A percentile compares a stretch with the other conserved stretches of the same genome.
Evolutionary conservation across 1,140 invertebrate species (phyloP).

Genomic region (Zophobas morio): DNA sequence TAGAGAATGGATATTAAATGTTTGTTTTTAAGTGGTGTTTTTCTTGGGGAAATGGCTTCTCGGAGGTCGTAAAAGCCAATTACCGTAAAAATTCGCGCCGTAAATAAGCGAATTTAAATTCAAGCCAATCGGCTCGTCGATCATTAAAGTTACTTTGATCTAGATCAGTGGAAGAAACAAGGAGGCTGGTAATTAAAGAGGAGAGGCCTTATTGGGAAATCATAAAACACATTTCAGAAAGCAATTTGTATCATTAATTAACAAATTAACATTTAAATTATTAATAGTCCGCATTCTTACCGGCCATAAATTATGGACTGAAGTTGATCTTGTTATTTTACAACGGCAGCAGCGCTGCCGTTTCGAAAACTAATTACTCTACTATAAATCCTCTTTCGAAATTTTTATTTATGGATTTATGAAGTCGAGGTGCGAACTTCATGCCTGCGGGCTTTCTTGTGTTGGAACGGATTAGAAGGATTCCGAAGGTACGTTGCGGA

Average conservation of each 20-base stretch:
- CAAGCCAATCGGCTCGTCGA: conserved; percentile 50
- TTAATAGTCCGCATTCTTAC: conserved; percentile 63
- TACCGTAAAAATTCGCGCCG: conserved; percentile 33
- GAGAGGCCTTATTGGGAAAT: conserved; percentile 60
- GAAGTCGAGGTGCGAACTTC: conserved; percentile 9
- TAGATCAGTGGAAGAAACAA: conserved; percentile 57
- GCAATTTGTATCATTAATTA: conserved; percentile 68
- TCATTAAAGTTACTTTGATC: conserved; percentile 58
- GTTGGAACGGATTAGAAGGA: background rate
- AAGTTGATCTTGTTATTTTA: conserved; percentile 55
- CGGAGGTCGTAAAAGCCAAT: conserved; percentile 13
- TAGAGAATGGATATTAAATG: conserved; percentile 56
- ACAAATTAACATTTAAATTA: conserved; percentile 68
- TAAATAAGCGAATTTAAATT: conserved; percentile 60
- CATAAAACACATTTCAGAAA: conserved; percentile 65
- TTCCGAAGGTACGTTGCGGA: background rate
- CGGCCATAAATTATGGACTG: conserved; percentile 57
- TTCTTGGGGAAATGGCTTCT: conserved; percentile 10
- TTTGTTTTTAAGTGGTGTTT: conserved; percentile 57
- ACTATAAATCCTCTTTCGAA: conserved; percentile 47
- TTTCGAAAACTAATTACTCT: conserved; percentile 51
- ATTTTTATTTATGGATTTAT: conserved; percentile 48
- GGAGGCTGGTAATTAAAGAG: conserved; percentile 58
- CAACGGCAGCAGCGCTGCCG: conserved; percentile 37
- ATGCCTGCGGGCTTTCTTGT: background rate